A percentile compares a stretch with the other conserved stretches of the same genome.
These are phyloP conservation scores for Yoshiicerus persimilis DNA, from an alignment of 1,140 invertebrate genomes.

Conservation along the genomic window DNA sequence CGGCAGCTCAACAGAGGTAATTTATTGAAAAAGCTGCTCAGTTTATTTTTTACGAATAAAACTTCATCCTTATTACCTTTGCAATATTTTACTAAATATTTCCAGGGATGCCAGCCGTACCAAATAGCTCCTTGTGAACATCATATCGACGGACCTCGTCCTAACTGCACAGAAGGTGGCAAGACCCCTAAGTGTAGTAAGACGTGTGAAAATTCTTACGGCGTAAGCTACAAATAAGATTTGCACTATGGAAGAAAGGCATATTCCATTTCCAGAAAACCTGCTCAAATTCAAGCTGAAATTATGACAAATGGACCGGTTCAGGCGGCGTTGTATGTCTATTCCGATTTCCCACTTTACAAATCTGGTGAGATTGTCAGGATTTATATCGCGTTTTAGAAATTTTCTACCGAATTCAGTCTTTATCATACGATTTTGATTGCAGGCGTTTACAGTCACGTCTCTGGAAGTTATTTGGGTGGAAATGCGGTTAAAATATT, in stretches of 20 bases:
- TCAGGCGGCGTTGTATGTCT: conserved; percentile 87
- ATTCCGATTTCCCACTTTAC: conserved; percentile 82
- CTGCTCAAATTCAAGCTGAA: conserved; percentile 76
- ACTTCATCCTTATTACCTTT: neutral
- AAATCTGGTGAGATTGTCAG: conserved; percentile 67
- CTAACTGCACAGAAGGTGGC: conserved; percentile 65
- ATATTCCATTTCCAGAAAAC: conserved; percentile 69
- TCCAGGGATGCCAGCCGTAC: conserved; percentile 80
- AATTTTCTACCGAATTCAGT: neutral
- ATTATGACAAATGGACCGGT: conserved; percentile 87
- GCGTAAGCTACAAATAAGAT: conserved; percentile 70
- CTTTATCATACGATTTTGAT: neutral
- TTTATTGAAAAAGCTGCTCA: no score
- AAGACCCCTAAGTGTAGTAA: conserved; percentile 77
- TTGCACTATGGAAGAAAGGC: conserved; percentile 72
- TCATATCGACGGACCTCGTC: conserved; percentile 75
- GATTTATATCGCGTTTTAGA: neutral
- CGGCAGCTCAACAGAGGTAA: conserved; percentile 74
- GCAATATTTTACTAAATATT: neutral
- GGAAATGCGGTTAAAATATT: conserved; percentile 89
- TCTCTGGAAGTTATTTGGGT: conserved; percentile 70
- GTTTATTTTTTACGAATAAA: neutral
- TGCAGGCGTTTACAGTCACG: conserved; percentile 80
- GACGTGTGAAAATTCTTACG: conserved; percentile 70
- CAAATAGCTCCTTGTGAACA: conserved; percentile 84